Conservation (phyloP, 2,888 invertebrate genomes). For the Macrophya alboannulata region DNA sequence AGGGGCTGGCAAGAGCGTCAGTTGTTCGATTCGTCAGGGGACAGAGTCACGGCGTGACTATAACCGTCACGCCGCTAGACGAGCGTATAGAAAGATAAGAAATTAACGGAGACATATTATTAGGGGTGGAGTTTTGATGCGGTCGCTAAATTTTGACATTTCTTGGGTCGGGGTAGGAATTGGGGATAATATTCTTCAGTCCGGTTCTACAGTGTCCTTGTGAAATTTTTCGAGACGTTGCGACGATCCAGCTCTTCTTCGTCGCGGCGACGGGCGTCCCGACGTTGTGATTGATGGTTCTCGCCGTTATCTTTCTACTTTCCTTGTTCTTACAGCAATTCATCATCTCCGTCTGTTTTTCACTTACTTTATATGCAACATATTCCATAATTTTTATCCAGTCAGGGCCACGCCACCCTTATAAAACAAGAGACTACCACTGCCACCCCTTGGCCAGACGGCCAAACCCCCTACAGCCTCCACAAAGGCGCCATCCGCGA, state of each 20-base stretch:
- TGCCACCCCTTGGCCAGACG: constrained; percentile 36
- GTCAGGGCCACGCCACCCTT: constrained; percentile 68
- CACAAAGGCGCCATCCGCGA: constrained; percentile 49
- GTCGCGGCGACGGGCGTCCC: constrained; percentile 66
- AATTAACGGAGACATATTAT: constrained; percentile 45
- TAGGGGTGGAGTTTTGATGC: background rate
- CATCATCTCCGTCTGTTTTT: constrained; percentile 80
- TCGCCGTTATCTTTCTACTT: constrained; percentile 78
- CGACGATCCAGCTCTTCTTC: constrained; percentile 2
- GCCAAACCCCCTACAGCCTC: constrained; percentile 29
- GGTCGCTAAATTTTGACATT: background rate
- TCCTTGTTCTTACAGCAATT: constrained; percentile 75
- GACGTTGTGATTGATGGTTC: constrained; percentile 76
- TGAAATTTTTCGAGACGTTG: constrained; percentile 3
- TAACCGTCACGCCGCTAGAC: constrained; percentile 72
- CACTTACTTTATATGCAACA: constrained; percentile 80
- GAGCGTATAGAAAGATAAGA: constrained; percentile 43
- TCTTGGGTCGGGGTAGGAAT: background rate
- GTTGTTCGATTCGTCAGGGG: constrained; percentile 69
- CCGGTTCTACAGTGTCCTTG: background rate
- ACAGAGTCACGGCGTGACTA: constrained; percentile 71
- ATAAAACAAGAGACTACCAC: constrained; percentile 56
- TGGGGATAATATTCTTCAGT: background rate
- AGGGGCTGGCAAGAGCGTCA: constrained; percentile 69
- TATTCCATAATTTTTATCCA: constrained; percentile 80